Conservation (phyloP, 1,140 invertebrate species). For the Anthonomus grandis region DNA sequence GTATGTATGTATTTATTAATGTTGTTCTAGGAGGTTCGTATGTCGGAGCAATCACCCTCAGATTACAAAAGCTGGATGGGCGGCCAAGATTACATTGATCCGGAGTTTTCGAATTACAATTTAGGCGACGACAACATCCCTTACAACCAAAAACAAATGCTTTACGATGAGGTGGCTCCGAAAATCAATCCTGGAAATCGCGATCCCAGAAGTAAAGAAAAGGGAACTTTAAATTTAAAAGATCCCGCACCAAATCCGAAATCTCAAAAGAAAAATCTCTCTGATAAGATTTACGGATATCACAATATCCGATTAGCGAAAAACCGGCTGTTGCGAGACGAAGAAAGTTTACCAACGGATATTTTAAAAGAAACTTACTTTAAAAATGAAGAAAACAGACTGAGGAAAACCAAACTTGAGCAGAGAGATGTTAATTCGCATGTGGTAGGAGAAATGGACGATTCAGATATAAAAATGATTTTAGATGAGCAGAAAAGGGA, state of each 20-base stretch:
- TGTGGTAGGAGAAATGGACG: constrained; percentile 39
- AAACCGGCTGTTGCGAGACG: constrained; percentile 39
- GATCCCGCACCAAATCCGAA: background rate
- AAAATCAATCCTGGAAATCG: constrained; percentile 25
- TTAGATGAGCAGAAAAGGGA: constrained; percentile 40
- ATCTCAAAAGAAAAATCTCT: constrained; percentile 31
- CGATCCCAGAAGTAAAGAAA: constrained; percentile 43
- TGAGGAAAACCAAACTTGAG: constrained; percentile 44
- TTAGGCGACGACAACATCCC: constrained; percentile 28
- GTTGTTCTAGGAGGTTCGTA: background rate
- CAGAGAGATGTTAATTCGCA: constrained; percentile 44
- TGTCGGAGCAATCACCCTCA: background rate
- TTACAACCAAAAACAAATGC: constrained; percentile 30
- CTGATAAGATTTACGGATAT: constrained; percentile 41
- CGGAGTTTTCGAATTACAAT: constrained; percentile 22
- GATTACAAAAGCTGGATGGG: constrained; percentile 19
- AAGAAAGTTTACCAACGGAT: constrained; percentile 41
- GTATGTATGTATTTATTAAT: no score
- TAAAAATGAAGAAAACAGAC: constrained; percentile 42
- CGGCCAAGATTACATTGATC: constrained; percentile 8
- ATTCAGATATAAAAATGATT: constrained; percentile 36
- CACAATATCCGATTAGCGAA: constrained; percentile 40
- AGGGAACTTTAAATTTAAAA: background rate
- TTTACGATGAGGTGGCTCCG: constrained; percentile 22
- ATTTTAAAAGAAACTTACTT: constrained; percentile 46